Evolutionary conservation across 30 jellyfish, hydroid and myxozoan species (phyloP), one percentile per base, ranked within the genome.

Genomic region (Hydractinia echinata): DNA sequence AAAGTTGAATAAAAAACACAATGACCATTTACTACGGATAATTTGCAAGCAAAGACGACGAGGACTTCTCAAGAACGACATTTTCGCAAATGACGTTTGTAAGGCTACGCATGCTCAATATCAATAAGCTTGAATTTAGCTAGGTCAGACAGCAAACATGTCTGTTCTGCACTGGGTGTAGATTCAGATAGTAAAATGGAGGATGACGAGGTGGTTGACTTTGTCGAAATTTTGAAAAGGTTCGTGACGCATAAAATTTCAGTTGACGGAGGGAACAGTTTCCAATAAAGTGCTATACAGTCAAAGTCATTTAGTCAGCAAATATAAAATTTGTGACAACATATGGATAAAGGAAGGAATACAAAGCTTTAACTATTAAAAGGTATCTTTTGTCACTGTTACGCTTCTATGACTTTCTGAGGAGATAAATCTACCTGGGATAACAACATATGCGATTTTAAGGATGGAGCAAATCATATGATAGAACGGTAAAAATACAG

Each of bases 401-500:
- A 9, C 68, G n/a, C n/a, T 56, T 56, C n/a, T 56, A 56, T n/a
- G 68, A 56, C n/a, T 56, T 56, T 56, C 68, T 9, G 68, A 56
- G 68, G 68, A 56, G n/a, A n/a, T 56, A 10, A 56, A 56, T 9
- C 68, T 56, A 56, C 68, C 68, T 9, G 10, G 10, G 68, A 56
- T 56, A 56, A 56, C 68, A n/a, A 10, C 68, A 56, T 10, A 56
- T 10, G 68, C 10, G 10, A 56, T n/a, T 56, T n/a, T 56, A 9
- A 56, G 68, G n/a, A 56, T 56, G 68, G 68, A 56, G 68, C n/a
- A 56, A 56, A 56, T 56, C 68, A 9, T 56, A 56, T n/a, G n/a
- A 56, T n/a, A 10, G n/a, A 56, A 56, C 68, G n/a, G 68, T 56
- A n/a, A 10, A 56, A 56, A 56, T 56, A 10, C 68, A 56, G 68